Percentiles rank a stretch among this genome's conserved stretches.
phyloP scores from a whole-genome alignment of 2,888 invertebrate species.

The Vesta saturnalis region DNA sequence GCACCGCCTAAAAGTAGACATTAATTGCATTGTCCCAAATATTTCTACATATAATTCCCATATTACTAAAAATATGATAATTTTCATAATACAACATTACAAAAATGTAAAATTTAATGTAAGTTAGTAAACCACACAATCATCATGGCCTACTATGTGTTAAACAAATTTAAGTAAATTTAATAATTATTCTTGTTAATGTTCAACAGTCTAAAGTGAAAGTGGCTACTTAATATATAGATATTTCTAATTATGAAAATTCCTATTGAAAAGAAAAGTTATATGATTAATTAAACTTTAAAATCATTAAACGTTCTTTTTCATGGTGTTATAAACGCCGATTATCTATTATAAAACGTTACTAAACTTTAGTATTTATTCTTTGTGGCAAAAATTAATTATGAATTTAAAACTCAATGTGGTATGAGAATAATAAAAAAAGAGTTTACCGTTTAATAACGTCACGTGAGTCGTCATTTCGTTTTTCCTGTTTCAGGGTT shows the following conservation, averaged over 20 bases:
- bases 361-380: too few relatives aligned
- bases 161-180: not conserved
- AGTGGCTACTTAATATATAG: not conserved
- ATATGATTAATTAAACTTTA: not conserved
- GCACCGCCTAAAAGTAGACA: too few relatives aligned
- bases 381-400: not conserved
- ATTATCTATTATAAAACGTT: too few relatives aligned
- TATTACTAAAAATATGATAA: too few relatives aligned
- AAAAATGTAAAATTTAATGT: not conserved
- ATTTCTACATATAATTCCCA: too few relatives aligned
- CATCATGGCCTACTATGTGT: not conserved
- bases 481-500: constrained; percentile 23
- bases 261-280: not conserved
- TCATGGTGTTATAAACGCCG: too few relatives aligned
- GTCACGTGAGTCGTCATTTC: constrained; percentile 11
- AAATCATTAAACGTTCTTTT: too few relatives aligned
- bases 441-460: constrained; percentile 8
- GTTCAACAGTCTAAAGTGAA: not conserved
- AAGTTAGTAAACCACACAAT: not conserved
- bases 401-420: not conserved
- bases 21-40: too few relatives aligned
- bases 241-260: not conserved
- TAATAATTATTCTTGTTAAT: not conserved
- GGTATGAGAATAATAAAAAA: not conserved
- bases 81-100: too few relatives aligned